Base-by-base conservation (phyloP, 2,113 vertebrate species). In the Catharus bicknelli region DNA sequence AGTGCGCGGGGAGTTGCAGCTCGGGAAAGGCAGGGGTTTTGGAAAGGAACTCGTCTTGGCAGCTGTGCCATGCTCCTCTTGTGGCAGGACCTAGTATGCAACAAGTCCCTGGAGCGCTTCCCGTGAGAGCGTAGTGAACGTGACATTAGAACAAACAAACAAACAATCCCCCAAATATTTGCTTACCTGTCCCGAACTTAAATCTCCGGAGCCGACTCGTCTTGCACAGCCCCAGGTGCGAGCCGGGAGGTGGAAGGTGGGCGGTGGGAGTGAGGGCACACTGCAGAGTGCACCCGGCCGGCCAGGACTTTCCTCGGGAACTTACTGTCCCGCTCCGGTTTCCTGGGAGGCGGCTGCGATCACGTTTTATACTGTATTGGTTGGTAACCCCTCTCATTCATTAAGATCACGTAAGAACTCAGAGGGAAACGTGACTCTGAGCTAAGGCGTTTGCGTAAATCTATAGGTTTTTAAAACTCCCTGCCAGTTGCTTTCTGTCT, bases 361-460 rank as follows among this genome's bases (percentile, higher is more conserved):
- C 95, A 95, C 79, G 95, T 97, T 97, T 80, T 89, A 94, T 93
- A 96, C 69, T 87, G 75, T 92, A 96, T 74, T 91, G 88, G 87
- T 74, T 87, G 96, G 86, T 96, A 97, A 97, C 95, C 97, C 96
- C 94, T 94, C 95, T 98, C 98, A 97, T 97, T 97, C 97, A 98
- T 99, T 98, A 98, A 98, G 97, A 98, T 98, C 98, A 98, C 98
- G 98, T 98, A 99, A 98, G 98, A 98, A 98, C 98, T 98, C 97
- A 95, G 97, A 96, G 93, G 94, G 98, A 98, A 98, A 98, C 98
- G 98, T 98, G 97, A 98, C 98, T 98, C 97, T 97, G 97, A 98
- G 98, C 97, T 97, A 98, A 98, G 97, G 97, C 98, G 98, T 98
- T 97, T 98, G 98, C 98, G 98, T 98, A 98, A 98, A 98, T 98